phyloP scores from a whole-genome alignment of 2,888 invertebrate species.

The Ectobius pallidus region DNA sequence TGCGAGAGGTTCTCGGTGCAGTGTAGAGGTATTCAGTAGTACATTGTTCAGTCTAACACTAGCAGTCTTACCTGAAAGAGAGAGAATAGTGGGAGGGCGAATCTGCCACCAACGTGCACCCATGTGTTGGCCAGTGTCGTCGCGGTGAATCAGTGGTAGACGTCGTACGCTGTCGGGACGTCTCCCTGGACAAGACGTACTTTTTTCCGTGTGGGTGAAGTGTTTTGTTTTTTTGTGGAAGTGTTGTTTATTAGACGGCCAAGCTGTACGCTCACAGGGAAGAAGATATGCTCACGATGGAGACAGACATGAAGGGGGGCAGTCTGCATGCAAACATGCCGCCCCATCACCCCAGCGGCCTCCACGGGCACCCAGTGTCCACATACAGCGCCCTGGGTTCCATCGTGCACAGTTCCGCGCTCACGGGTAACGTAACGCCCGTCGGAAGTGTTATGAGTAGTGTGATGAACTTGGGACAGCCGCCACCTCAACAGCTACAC shows the following conservation, averaged over 20 bases:
- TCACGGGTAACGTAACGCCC: constrained; percentile 49
- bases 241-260: constrained; percentile 54
- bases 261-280: constrained; percentile 86
- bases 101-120: background rate
- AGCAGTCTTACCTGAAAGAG: constrained; percentile 11
- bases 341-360: constrained; percentile 65
- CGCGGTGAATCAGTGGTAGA: too few relatives aligned
- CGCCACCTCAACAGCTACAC: constrained; percentile 58
- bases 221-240: constrained; percentile 16
- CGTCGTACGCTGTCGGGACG: background rate
- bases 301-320: constrained; percentile 89
- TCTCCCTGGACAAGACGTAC: background rate
- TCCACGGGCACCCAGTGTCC: constrained; percentile 58
- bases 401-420: constrained; percentile 54
- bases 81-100: constrained; percentile 5
- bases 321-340: constrained; percentile 86
- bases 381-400: constrained; percentile 76
- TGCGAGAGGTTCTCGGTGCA: constrained; percentile 39
- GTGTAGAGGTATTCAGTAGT: constrained; percentile 40
- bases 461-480: constrained; percentile 69
- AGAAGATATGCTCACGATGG: constrained; percentile 90
- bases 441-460: constrained; percentile 62
- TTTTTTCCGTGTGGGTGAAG: constrained; percentile 20
- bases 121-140: constrained; percentile 10
- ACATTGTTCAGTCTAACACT: background rate